Conservation (phyloP, 2,113 vertebrate species). For the Phainopepla nitens region DNA sequence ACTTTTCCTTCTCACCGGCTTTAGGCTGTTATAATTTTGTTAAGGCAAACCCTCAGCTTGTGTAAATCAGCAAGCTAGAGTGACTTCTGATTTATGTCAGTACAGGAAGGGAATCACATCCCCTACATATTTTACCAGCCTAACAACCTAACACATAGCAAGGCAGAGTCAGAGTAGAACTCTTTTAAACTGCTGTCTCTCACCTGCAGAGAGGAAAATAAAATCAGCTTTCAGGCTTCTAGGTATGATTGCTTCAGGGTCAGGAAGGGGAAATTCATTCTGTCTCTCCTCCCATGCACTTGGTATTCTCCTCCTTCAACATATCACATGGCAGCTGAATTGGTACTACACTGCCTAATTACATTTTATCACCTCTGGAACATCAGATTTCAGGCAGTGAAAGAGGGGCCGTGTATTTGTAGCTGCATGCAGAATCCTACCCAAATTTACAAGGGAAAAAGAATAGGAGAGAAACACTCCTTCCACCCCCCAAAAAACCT, state of each 20-base stretch:
- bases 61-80: conserved; percentile 33
- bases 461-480: background rate
- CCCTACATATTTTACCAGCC: conserved; percentile 33
- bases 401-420: background rate
- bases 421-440: background rate
- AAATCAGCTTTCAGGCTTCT: background rate
- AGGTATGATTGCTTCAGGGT: background rate
- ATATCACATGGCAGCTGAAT: background rate
- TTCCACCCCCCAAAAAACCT: background rate
- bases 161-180: background rate
- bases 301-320: background rate
- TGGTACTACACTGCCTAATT: background rate
- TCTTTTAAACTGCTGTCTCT: background rate
- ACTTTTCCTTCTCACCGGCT: conserved; percentile 20
- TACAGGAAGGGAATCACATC: conserved; percentile 7
- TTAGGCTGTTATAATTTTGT: background rate
- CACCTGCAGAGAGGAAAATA: conserved; percentile 22
- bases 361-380: background rate
- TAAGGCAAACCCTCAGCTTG: conserved; percentile 20
- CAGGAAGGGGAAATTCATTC: background rate
- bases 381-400: background rate
- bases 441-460: background rate
- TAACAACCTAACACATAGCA: background rate
- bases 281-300: background rate
- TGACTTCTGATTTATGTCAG: conserved; percentile 37